A percentile compares a stretch with the other conserved stretches of the same genome.
These are phyloP conservation scores for Eupelmus urozonus DNA, from an alignment of 2,888 invertebrate species.

Conservation along the genomic window DNA sequence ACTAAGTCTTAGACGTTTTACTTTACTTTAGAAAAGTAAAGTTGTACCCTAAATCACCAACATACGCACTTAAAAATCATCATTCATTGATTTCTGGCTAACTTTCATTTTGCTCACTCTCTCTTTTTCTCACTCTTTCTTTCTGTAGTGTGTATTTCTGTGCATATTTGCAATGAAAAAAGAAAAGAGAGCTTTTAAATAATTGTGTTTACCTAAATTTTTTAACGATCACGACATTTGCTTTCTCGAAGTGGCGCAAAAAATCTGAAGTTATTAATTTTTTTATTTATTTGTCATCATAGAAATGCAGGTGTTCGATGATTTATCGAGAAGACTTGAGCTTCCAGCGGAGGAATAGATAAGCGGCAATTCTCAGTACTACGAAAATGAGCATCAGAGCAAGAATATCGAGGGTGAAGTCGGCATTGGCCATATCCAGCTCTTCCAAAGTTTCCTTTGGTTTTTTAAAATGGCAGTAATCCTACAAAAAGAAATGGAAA, in stretches of 20 bases:
- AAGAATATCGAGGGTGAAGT: slow-evolving; percentile 87
- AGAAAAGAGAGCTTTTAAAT: slow-evolving; percentile 50
- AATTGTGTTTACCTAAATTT: slow-evolving; percentile 11
- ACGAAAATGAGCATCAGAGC: slow-evolving; percentile 89
- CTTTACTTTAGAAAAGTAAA: slow-evolving; percentile 38
- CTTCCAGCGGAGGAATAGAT: slow-evolving; percentile 92
- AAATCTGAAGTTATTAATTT: slow-evolving; percentile 19
- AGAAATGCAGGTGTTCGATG: slow-evolving; percentile 11
- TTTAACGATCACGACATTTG: slow-evolving; percentile 8
- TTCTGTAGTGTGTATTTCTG: neutral
- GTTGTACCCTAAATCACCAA: slow-evolving; percentile 48
- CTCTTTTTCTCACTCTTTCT: slow-evolving; percentile 21
- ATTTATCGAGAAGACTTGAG: slow-evolving; percentile 87
- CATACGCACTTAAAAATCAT: slow-evolving; percentile 28
- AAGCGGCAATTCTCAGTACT: slow-evolving; percentile 88
- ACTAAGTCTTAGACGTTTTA: slow-evolving; percentile 13
- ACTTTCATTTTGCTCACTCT: slow-evolving; percentile 23
- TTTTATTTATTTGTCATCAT: neutral
- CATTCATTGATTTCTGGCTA: slow-evolving; percentile 1
- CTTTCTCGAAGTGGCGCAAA: slow-evolving; percentile 31
- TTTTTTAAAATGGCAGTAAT: slow-evolving; percentile 92
- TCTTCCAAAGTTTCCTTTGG: slow-evolving; percentile 91
- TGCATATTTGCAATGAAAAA: slow-evolving; percentile 24
- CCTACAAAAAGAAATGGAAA: slow-evolving; percentile 78
- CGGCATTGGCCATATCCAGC: slow-evolving; percentile 89